A percentile compares a stretch with the other conserved stretches of the same genome.
phyloP scores from a whole-genome alignment of 2,113 vertebrate species.

The Perca flavescens region DNA sequence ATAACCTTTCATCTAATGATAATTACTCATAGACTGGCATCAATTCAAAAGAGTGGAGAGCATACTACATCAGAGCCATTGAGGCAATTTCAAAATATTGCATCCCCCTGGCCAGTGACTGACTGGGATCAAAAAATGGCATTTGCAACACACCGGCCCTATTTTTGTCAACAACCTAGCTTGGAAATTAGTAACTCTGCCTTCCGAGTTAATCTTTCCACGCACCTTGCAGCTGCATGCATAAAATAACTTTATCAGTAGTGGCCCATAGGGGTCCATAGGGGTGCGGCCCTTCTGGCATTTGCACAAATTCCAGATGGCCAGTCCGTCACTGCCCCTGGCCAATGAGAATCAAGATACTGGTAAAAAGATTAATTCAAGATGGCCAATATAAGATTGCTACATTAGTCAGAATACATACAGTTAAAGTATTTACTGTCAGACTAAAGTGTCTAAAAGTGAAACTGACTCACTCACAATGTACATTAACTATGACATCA shows the following conservation, averaged over 20 bases:
- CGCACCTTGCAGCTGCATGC: too few relatives aligned
- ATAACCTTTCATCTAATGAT: background rate
- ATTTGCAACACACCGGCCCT: too few relatives aligned
- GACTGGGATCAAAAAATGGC: too few relatives aligned
- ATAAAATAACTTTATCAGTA: too few relatives aligned
- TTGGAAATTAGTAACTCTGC: too few relatives aligned
- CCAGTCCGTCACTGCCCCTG: too few relatives aligned
- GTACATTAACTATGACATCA: background rate
- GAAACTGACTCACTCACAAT: background rate
- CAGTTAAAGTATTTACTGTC: background rate
- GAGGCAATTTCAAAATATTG: background rate
- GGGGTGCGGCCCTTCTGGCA: too few relatives aligned
- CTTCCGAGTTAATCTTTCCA: too few relatives aligned
- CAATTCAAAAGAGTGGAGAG: background rate
- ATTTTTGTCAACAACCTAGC: too few relatives aligned
- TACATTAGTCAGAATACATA: too few relatives aligned
- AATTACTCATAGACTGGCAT: background rate
- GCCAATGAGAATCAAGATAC: background rate
- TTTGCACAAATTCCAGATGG: too few relatives aligned
- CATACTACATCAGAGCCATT: background rate
- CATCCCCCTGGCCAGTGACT: background rate
- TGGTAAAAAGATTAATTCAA: background rate
- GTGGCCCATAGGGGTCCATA: too few relatives aligned
- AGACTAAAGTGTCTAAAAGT: background rate
- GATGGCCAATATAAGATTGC: background rate